A percentile compares a stretch with the other conserved stretches of the same genome.
phyloP scores from a whole-genome alignment of 2,797 vertebrate species.

The Chlorospingus semifuscus region DNA sequence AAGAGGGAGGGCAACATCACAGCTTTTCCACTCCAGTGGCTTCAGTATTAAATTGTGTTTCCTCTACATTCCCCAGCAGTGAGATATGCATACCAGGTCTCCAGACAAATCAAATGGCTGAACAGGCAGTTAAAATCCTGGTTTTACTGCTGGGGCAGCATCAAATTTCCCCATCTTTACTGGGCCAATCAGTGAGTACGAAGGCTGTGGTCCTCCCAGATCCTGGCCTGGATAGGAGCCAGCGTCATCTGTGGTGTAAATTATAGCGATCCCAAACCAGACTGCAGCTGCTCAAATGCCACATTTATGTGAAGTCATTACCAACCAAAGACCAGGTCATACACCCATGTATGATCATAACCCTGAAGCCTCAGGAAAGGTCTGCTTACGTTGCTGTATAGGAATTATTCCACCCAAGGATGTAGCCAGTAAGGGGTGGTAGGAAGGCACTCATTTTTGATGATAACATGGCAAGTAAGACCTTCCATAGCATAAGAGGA shows the following conservation, averaged over 20 bases:
- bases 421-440: neutral
- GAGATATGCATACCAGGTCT: neutral
- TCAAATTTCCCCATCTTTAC: neutral
- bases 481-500: neutral
- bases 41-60: neutral
- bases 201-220: neutral
- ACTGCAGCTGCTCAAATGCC: neutral
- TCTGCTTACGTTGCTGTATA: neutral
- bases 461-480: neutral
- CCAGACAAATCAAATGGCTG: neutral
- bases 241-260: neutral
- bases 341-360: neutral
- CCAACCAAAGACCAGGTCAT: neutral
- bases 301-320: fast-evolving
- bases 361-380: neutral
- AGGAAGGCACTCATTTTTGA: neutral
- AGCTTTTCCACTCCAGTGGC: neutral
- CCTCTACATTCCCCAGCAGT: neutral
- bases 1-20: neutral
- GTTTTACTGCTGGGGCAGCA: neutral
- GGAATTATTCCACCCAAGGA: neutral
- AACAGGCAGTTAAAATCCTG: neutral
- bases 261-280: neutral
- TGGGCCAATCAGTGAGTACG: fast-evolving
- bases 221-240: neutral